Conservation (phyloP, 2,797 vertebrate genomes). For the Sternarchorhynchus goeldii region DNA sequence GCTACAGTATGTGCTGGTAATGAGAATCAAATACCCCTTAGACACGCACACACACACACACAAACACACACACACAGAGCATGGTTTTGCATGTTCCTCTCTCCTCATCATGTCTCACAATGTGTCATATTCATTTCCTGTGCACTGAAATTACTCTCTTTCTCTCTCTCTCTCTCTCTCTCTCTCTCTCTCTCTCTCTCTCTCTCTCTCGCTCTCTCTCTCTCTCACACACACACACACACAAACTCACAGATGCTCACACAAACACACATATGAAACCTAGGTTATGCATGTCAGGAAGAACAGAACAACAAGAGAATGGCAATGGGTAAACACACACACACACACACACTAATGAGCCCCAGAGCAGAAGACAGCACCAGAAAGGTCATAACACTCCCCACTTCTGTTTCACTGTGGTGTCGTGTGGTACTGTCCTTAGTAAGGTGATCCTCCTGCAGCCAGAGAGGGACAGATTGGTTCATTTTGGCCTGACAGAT, state of each 20-base stretch:
- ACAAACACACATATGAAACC: slow-evolving; percentile 24
- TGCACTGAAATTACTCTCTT: neutral
- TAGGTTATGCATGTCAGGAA: slow-evolving; percentile 48
- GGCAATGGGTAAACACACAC: slow-evolving; percentile 65
- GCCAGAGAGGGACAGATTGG: slow-evolving; percentile 60
- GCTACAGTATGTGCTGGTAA: neutral
- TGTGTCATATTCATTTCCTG: slow-evolving; percentile 29
- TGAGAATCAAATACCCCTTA: neutral
- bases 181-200: too few species aligned
- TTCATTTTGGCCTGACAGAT: slow-evolving; percentile 69
- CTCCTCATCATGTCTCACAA: neutral
- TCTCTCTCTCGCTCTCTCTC: neutral
- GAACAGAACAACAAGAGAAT: slow-evolving; percentile 58
- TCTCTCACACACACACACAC: slow-evolving; percentile 38
- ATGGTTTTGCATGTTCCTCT: neutral
- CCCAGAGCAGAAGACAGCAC: slow-evolving; percentile 65
- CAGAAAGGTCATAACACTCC: slow-evolving; percentile 59
- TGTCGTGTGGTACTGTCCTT: slow-evolving; percentile 57
- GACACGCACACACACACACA: slow-evolving; percentile 4
- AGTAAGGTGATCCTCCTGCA: slow-evolving; percentile 64
- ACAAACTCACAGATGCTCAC: neutral
- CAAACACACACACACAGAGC: slow-evolving; percentile 12
- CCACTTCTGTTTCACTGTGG: neutral
- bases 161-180: too few species aligned
- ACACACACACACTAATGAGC: slow-evolving; percentile 71